Conservation (phyloP, 2,113 vertebrate genomes). For the Centropus unirufus region DNA sequence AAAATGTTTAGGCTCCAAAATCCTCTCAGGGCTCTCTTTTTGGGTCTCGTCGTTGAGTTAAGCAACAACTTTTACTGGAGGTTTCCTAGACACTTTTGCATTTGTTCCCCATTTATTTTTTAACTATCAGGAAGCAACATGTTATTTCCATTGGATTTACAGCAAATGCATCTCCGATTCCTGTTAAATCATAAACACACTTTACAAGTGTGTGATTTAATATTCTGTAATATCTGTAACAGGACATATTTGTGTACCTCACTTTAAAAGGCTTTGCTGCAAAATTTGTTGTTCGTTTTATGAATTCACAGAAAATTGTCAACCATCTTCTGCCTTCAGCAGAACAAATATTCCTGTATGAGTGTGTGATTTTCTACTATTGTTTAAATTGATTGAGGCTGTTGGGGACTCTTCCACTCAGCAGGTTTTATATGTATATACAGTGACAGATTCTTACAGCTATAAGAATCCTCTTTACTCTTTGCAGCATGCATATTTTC, state of each 20-base stretch:
- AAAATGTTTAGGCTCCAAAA: background rate
- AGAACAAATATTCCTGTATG: background rate
- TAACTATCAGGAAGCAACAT: background rate
- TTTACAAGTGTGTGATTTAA: background rate
- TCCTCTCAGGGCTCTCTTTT: background rate
- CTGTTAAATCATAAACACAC: background rate
- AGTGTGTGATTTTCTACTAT: background rate
- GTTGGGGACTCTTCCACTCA: background rate
- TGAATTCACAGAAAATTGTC: background rate
- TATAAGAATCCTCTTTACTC: background rate
- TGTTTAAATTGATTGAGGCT: background rate
- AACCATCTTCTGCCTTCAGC: background rate
- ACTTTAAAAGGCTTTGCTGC: background rate
- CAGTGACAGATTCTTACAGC: background rate
- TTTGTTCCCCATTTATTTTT: background rate
- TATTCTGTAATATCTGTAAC: background rate
- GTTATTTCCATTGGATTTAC: background rate
- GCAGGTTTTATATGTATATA: background rate
- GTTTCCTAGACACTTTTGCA: background rate
- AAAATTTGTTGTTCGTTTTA: background rate
- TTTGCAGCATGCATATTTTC: background rate
- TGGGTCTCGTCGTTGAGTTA: background rate
- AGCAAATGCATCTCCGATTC: background rate
- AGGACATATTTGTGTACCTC: background rate
- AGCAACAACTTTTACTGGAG: background rate